Conservation (phyloP, 2,797 vertebrate genomes). For the Chaunax sp. region DNA sequence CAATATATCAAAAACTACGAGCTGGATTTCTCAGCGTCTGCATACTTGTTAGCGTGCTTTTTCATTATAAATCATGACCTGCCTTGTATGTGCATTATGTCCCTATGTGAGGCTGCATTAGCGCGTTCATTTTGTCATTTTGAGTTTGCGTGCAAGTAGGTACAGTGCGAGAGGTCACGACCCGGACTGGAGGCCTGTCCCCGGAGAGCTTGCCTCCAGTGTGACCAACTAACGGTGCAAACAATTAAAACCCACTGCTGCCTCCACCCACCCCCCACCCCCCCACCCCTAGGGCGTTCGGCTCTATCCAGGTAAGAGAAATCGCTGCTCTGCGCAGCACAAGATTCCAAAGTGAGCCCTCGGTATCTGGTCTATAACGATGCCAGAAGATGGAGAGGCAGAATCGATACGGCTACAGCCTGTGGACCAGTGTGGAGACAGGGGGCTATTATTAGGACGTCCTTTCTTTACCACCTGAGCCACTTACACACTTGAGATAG, state of each 20-base stretch:
- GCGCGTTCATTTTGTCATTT: slow-evolving; percentile 44
- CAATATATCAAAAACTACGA: background rate
- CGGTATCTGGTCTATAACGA: slow-evolving; percentile 71
- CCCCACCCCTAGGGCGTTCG: slow-evolving; percentile 36
- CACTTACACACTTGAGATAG: slow-evolving; percentile 73
- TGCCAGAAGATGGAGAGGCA: slow-evolving; percentile 68
- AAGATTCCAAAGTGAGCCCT: slow-evolving; percentile 60
- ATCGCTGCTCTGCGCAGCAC: slow-evolving; percentile 57
- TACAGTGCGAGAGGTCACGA: slow-evolving; percentile 75
- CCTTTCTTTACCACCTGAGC: slow-evolving; percentile 80
- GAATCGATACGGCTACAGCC: slow-evolving; percentile 77
- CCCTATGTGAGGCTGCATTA: slow-evolving; percentile 33
- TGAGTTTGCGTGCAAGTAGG: slow-evolving; percentile 66
- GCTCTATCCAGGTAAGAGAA: slow-evolving; percentile 64
- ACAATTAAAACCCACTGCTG: slow-evolving; percentile 76
- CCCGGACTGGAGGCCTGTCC: slow-evolving; percentile 69
- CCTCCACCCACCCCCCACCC: slow-evolving; percentile 21
- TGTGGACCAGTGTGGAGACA: slow-evolving; percentile 77
- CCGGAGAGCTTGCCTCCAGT: slow-evolving; percentile 69
- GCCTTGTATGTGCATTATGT: slow-evolving; percentile 28
- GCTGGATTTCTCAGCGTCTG: background rate
- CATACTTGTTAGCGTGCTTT: no score
- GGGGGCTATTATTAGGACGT: slow-evolving; percentile 80
- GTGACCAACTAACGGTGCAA: slow-evolving; percentile 78
- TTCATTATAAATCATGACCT: slow-evolving; percentile 15